Conservation (phyloP, 2,888 invertebrate species). For the Tetragnatha montana region DNA sequence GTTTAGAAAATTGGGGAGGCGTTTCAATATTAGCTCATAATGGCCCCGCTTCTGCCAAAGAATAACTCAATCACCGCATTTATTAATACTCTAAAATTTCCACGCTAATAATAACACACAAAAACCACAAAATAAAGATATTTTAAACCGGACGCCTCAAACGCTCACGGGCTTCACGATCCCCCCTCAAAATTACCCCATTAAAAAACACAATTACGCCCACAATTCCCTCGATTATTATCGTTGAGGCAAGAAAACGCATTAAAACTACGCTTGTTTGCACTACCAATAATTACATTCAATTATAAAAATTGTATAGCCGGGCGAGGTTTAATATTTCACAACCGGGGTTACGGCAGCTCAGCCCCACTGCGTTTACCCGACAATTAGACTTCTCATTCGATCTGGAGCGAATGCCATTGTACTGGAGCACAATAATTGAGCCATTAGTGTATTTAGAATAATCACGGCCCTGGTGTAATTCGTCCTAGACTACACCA, state of each 20-base stretch:
- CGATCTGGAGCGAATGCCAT: conserved; percentile 34
- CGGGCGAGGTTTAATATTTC: background rate
- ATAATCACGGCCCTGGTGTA: conserved; percentile 25
- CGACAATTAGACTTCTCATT: conserved; percentile 38
- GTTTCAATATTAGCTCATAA: too few species aligned
- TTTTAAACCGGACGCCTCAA: background rate
- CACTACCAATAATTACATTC: background rate
- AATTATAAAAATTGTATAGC: background rate
- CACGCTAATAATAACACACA: too few species aligned
- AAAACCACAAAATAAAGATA: too few species aligned
- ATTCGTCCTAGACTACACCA: background rate
- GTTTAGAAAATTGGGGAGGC: too few species aligned
- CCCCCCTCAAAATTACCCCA: background rate
- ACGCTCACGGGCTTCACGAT: background rate
- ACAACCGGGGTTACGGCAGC: background rate
- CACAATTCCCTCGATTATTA: background rate
- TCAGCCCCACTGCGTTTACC: conserved; percentile 1
- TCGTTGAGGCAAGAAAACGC: background rate
- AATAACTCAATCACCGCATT: too few species aligned
- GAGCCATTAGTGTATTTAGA: conserved; percentile 57
- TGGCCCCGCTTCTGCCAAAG: too few species aligned
- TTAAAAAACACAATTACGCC: background rate
- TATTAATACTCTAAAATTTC: too few species aligned
- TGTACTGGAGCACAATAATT: conserved; percentile 40
- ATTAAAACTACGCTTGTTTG: background rate